Conservation (phyloP, 1,140 invertebrate genomes). For the Lethocerus indicus region DNA sequence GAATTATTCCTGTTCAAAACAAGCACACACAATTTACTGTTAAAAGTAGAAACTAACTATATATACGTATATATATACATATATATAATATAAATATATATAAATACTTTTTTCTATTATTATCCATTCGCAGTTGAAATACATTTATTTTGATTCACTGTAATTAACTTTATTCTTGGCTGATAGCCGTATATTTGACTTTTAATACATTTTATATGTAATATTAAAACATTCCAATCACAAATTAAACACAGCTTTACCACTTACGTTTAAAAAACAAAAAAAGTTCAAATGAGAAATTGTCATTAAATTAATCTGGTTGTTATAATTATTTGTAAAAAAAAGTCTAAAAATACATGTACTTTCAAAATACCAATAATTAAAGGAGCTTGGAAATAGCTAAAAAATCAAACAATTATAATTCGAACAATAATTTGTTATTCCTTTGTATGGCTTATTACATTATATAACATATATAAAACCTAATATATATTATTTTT, state of each 20-base stretch:
- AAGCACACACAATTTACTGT: conserved; percentile 7
- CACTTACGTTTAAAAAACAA: conserved; percentile 4
- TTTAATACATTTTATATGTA: conserved; percentile 13
- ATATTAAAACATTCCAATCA: conserved; percentile 12
- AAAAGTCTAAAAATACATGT: conserved; percentile 4
- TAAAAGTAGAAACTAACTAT: conserved; percentile 8
- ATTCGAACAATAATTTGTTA: conserved; percentile 13
- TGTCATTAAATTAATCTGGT: conserved; percentile 1
- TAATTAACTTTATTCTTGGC: conserved; percentile 11
- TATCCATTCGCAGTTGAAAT: conserved; percentile 10
- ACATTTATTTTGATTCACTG: conserved; percentile 10
- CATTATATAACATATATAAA: conserved; percentile 14
- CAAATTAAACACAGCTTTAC: conserved; percentile 13
- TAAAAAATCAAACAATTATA: conserved; percentile 4
- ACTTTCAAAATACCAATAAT: conserved; percentile 8
- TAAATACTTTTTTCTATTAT: conserved; percentile 9
- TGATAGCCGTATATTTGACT: conserved; percentile 7
- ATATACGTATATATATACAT: too few species aligned
- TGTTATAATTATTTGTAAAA: conserved; percentile 6
- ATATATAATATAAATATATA: too few species aligned
- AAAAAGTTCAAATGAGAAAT: conserved; percentile 4
- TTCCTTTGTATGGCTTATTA: conserved; percentile 16
- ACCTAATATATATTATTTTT: conserved; percentile 17
- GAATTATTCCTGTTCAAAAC: conserved; percentile 7
- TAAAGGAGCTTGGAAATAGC: conserved; percentile 9